Conservation (phyloP, 1,140 invertebrate species). For the Platyscapa corneri region DNA sequence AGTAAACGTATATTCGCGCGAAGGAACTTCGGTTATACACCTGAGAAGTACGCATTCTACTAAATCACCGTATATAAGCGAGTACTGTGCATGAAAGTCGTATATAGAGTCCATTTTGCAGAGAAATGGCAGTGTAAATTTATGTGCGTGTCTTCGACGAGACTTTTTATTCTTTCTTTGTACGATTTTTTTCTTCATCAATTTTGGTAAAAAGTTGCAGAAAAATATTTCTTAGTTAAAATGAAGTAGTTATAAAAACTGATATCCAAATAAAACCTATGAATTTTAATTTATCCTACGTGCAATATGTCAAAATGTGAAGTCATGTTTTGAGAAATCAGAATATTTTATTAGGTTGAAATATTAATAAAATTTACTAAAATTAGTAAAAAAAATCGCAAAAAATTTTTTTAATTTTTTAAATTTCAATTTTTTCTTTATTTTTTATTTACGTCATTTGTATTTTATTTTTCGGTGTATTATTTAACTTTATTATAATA, state of each 20-base stretch:
- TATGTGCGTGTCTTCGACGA: conserved; percentile 10
- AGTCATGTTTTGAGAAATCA: too few relatives aligned
- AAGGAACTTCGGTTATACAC: conserved; percentile 31
- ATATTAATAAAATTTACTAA: too few relatives aligned
- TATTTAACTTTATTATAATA: too few relatives aligned
- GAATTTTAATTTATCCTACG: background rate
- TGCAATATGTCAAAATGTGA: background rate
- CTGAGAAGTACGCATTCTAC: conserved; percentile 31
- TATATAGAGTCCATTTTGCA: conserved; percentile 26
- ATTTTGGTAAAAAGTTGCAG: background rate
- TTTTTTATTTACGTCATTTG: too few relatives aligned
- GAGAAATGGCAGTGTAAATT: conserved; percentile 23
- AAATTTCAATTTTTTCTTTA: too few relatives aligned
- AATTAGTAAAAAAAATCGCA: too few relatives aligned
- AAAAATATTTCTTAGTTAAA: conserved; percentile 2
- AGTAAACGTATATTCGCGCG: background rate
- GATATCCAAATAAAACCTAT: background rate
- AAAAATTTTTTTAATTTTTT: too few relatives aligned
- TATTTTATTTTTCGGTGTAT: too few relatives aligned
- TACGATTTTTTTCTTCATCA: background rate
- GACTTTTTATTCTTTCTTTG: background rate
- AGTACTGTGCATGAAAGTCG: conserved; percentile 29
- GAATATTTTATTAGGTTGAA: too few relatives aligned
- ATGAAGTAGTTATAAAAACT: background rate
- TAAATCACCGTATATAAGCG: conserved; percentile 40